phyloP scores from a whole-genome alignment of 2,797 vertebrate genomes.

The Argya squamiceps region DNA sequence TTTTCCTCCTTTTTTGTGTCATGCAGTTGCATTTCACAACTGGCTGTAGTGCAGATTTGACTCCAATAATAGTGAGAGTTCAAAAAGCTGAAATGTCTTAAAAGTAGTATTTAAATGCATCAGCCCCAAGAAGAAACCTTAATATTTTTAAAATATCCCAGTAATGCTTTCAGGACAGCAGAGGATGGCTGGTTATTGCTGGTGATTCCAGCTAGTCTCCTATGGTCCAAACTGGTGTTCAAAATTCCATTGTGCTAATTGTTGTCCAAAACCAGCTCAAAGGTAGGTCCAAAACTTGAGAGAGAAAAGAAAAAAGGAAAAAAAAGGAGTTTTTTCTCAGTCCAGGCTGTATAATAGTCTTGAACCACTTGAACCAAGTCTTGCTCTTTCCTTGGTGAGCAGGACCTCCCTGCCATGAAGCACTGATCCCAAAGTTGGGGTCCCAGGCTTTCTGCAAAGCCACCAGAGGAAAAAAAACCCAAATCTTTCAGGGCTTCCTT shows the following conservation, averaged over 20 bases:
- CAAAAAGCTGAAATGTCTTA: background rate
- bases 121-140: background rate
- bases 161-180: background rate
- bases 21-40: background rate
- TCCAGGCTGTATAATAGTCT: fast-evolving
- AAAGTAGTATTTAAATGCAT: background rate
- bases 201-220: background rate
- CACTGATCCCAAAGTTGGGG: fast-evolving
- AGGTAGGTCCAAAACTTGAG: background rate
- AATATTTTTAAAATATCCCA: background rate
- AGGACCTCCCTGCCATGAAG: background rate
- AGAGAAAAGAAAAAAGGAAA: no score
- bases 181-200: background rate
- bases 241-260: background rate
- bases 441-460: background rate
- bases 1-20: background rate
- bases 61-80: background rate
- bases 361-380: background rate
- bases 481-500: background rate
- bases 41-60: background rate
- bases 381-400: background rate
- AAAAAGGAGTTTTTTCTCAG: no score
- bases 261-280: background rate
- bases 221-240: background rate
- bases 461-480: background rate